These are phyloP conservation scores for Cheilosia scutellata DNA, from an alignment of 2,888 invertebrate genomes.

Conservation along the genomic window DNA sequence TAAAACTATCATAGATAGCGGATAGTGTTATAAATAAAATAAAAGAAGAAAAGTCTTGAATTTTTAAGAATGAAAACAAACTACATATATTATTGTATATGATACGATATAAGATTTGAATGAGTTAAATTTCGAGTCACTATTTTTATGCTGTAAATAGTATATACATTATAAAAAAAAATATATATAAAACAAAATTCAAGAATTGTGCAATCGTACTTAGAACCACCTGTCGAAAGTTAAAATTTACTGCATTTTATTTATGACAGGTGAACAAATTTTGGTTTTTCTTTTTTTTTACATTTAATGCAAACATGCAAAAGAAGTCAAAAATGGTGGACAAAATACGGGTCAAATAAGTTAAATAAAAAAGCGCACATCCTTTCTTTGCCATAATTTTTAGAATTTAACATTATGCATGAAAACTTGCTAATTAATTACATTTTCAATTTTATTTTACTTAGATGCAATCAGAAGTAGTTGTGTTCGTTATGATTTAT, in stretches of 20 bases:
- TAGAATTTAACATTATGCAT: slow-evolving; percentile 13
- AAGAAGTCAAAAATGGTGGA: slow-evolving; percentile 35
- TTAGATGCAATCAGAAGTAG: slow-evolving; percentile 56
- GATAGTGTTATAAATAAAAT: slow-evolving; percentile 13
- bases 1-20: slow-evolving; percentile 54
- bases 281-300: slow-evolving; percentile 22
- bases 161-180: slow-evolving; percentile 25
- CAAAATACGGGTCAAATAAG: slow-evolving; percentile 36
- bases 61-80: slow-evolving; percentile 34
- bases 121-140: slow-evolving; percentile 28
- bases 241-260: neutral
- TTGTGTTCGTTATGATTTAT: slow-evolving; percentile 69
- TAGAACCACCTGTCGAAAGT: slow-evolving; percentile 46
- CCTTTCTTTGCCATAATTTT: slow-evolving; percentile 62
- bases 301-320: slow-evolving; percentile 3
- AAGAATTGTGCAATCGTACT: slow-evolving; percentile 75
- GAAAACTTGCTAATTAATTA: slow-evolving; percentile 33
- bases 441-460: slow-evolving; percentile 27
- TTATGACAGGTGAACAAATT: slow-evolving; percentile 24
- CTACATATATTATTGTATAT: slow-evolving; percentile 25
- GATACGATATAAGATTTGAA: slow-evolving; percentile 8
- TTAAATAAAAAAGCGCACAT: slow-evolving; percentile 3
- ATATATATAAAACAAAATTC: slow-evolving; percentile 30
- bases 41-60: slow-evolving; percentile 38
- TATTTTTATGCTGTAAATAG: slow-evolving; percentile 49